Base-by-base conservation (phyloP, 92 coral and sea anemone species). In the Phymanthus crucifer region DNA sequence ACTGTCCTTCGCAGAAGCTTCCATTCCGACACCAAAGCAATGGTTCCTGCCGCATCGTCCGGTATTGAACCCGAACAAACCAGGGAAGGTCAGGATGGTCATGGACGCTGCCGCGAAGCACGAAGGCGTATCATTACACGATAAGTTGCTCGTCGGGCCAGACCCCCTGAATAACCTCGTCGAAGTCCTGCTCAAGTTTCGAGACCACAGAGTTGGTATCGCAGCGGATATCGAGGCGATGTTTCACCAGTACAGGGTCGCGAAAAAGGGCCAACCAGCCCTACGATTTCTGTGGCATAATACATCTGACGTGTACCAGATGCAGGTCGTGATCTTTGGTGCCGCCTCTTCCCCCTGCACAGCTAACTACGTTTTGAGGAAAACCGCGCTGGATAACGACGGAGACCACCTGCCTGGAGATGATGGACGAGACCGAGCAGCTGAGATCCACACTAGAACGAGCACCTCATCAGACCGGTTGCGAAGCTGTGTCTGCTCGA, bases 201-300 rank as follows among this genome's bases (percentile, higher is more conserved):
- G 83, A 72, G 92, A 88, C 47, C 81, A 82, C 71, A 58, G 71
- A 38, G 77, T 84, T 35, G 89, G 89, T 27, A 32, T 88, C 16
- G 70, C 90, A 40, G 89, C n/a, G n/a, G n/a, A n/a, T n/a, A n/a
- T n/a, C n/a, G n/a, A n/a, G n/a, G n/a, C n/a, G n/a, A n/a, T n/a
- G n/a, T n/a, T n/a, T n/a, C n/a, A n/a, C n/a, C n/a, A n/a, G n/a
- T n/a, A 84, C 54, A 78, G 48, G 47, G 46, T 86, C 66, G 81
- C 64, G 29, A 85, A 68, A 58, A 61, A 79, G 21, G 88, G 86
- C 74, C 88, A 78, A 33, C 87, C 90, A 47, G 91, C 88, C 32
- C 86, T 87, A 14, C 83, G 91, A 23, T 90, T 90, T 88, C 73
- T 90, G 80, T 87, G 93, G 91, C 83, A 86, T 27, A 57, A 81